Evolutionary conservation across 2,113 vertebrate species (phyloP).

Genomic region (Larimichthys polyactis): DNA sequence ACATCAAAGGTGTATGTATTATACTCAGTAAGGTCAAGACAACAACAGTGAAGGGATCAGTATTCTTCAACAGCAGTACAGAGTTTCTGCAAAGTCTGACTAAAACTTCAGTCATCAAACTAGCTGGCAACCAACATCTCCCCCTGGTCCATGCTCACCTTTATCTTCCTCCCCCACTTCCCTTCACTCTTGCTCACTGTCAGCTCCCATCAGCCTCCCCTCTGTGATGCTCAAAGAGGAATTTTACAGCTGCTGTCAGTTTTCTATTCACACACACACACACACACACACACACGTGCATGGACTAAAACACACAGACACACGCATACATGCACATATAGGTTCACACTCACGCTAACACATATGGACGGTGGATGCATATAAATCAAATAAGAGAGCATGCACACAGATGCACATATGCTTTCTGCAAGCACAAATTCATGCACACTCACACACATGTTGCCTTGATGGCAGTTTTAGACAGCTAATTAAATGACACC

Average conservation of each 20-base stretch:
- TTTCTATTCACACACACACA: slow-evolving; percentile 44
- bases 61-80: slow-evolving; percentile 52
- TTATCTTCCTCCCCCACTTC: slow-evolving; percentile 71
- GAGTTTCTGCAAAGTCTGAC: slow-evolving; percentile 55
- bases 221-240: slow-evolving; percentile 76
- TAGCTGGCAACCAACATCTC: slow-evolving; percentile 47
- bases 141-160: slow-evolving; percentile 60
- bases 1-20: slow-evolving; percentile 43
- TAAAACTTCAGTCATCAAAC: slow-evolving; percentile 67
- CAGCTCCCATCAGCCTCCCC: slow-evolving; percentile 78
- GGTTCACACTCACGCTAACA: slow-evolving; percentile 2
- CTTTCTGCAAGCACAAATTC: slow-evolving; percentile 19
- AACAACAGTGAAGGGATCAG: slow-evolving; percentile 38
- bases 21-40: slow-evolving; percentile 44
- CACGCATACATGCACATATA: slow-evolving; percentile 32
- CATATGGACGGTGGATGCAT: slow-evolving; percentile 24
- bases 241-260: slow-evolving; percentile 79
- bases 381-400: slow-evolving; percentile 46
- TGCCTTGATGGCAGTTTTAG: slow-evolving; percentile 48
- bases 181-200: slow-evolving; percentile 70
- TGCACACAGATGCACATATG: slow-evolving; percentile 40
- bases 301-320: slow-evolving; percentile 34
- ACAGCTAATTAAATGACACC: slow-evolving; percentile 68
- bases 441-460: slow-evolving; percentile 21
- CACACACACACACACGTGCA: background rate